These are phyloP conservation scores for Dysidea cf. avara DNA, from an alignment of 37 sponge, comb jelly and placozoan genomes.

Conservation along the genomic window DNA sequence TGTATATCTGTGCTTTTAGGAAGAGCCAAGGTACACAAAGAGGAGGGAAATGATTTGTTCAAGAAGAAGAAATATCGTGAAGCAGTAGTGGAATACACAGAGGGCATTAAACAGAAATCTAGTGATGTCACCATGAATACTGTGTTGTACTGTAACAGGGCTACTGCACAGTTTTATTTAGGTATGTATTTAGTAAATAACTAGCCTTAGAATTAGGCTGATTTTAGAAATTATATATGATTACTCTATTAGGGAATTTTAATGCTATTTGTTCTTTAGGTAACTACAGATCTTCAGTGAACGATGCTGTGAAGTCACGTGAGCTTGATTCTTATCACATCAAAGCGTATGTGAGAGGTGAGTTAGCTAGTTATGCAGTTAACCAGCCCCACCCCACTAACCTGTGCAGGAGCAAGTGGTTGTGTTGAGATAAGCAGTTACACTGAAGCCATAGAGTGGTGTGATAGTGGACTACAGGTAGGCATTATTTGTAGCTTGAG, in stretches of 20 bases:
- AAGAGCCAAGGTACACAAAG: constrained; percentile 65
- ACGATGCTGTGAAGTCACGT: constrained; percentile 63
- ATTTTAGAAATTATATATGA: too few relatives aligned
- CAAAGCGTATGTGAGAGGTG: constrained; percentile 79
- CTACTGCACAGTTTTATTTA: constrained; percentile 72
- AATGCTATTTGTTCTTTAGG: too few relatives aligned
- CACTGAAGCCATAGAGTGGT: constrained; percentile 74
- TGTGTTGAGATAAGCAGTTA: constrained; percentile 52
- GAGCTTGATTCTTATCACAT: constrained; percentile 63
- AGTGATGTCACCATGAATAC: constrained; percentile 51
- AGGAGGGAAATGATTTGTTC: constrained; percentile 86
- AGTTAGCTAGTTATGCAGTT: too few relatives aligned
- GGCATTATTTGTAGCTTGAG: too few relatives aligned
- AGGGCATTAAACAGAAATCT: constrained; percentile 51
- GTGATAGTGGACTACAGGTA: constrained; percentile 67
- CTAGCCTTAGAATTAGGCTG: too few relatives aligned
- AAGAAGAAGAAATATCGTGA: constrained; percentile 51
- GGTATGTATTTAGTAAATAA: too few relatives aligned
- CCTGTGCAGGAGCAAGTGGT: constrained; percentile 42
- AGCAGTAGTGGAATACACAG: constrained; percentile 74
- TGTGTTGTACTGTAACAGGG: constrained; percentile 79
- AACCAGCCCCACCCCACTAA: too few relatives aligned
- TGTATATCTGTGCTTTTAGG: too few relatives aligned
- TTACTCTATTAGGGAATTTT: too few relatives aligned
- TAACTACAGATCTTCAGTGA: constrained; percentile 74